Evolutionary conservation across 1,140 invertebrate species (phyloP), one percentile per base, ranked within the genome.

Genomic region (Probaryconus sp.): DNA sequence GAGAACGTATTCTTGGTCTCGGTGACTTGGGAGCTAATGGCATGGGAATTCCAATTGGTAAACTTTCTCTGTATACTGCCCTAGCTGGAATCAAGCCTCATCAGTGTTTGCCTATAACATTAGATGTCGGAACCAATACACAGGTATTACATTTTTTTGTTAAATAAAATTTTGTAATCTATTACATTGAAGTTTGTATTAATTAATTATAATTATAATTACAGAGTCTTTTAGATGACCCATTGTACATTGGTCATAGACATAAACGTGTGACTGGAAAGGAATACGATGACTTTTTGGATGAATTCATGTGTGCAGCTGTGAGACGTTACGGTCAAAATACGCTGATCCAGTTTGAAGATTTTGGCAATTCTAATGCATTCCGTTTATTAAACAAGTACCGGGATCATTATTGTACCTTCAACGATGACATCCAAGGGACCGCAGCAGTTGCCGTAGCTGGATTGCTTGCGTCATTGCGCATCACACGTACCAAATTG

Each of bases 361-460:
- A 99, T 88, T 99, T 99, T 83, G 97, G 92, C 3, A 97, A 97
- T 73, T 87, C 91, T 0, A 98, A 97, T 87, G 96, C 97, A 2
- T 97, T 97, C 86, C 88, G 93, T 7, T 88, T 98, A 21, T 88
- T 98, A 48, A 92, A 91, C 58, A 95, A 94, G 81, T 99, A 98
- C 86, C 90, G 94, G 10, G 86, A 95, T 45, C 81, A 88, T 11
- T 98, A 96, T 79, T 98, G 96, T 83, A 97, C 95, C 3, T 98
- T 99, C 83, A 98, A 99, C 87, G 96, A 98, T 80, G 97, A 98
- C 81, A 97, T 98, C 79, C 97, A 99, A 85, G 96, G 96, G 17
- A 96, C 96, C 2, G 94, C 93, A 4, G 90, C 95, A 3, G 96
- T 98, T 6, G 96, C 95, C 1, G 92, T 99, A 4, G 95, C 96